Evolutionary conservation across 2,113 vertebrate species (phyloP).

Genomic region (Xenotilapia leptura): DNA sequence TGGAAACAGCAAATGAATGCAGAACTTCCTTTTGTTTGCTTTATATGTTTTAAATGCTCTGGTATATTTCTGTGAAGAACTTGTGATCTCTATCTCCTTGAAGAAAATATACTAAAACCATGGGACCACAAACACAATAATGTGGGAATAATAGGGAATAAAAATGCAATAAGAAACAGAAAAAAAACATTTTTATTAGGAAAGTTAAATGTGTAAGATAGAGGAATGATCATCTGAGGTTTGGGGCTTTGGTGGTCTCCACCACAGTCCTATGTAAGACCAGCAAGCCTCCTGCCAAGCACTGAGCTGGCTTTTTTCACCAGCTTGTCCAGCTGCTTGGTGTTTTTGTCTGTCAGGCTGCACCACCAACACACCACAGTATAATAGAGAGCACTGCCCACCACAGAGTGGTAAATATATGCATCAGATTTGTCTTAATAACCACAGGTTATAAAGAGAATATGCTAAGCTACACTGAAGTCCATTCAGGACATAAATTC

Average conservation of each 20-base stretch:
- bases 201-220: not conserved
- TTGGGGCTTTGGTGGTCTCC: accelerated
- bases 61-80: not conserved
- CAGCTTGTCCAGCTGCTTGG: not conserved
- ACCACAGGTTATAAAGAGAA: not conserved
- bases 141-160: not conserved
- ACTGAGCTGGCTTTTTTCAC: not conserved
- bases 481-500: not conserved
- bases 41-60: not conserved
- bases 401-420: not conserved
- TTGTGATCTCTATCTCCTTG: not conserved
- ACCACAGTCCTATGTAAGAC: not conserved
- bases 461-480: not conserved
- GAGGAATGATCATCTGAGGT: not conserved
- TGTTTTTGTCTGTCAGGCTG: not conserved
- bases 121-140: not conserved
- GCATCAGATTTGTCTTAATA: not conserved
- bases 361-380: not conserved
- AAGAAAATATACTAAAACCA: not conserved
- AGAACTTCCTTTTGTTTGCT: not conserved
- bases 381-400: too few relatives aligned
- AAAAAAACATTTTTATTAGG: not conserved
- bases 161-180: not conserved
- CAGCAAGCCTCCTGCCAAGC: not conserved
- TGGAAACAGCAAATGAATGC: too few relatives aligned